phyloP scores from a whole-genome alignment of 2,797 vertebrate genomes.

The Cyclura pinguis region DNA sequence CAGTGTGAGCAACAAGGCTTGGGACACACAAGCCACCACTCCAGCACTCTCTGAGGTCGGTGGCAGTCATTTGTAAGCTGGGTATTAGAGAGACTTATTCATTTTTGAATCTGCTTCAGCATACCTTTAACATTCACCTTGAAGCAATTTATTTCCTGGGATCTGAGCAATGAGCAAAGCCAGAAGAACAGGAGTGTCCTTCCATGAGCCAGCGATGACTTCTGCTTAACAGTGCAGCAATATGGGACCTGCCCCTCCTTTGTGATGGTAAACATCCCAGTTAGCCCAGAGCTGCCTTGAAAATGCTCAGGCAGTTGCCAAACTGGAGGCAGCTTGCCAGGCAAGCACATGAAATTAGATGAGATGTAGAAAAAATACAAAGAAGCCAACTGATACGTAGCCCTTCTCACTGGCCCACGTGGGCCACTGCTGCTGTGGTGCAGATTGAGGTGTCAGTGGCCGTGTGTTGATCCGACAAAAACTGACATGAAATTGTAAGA shows the following conservation, averaged over 20 bases:
- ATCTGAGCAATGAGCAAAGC: not conserved
- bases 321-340: not conserved
- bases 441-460: not conserved
- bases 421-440: not conserved
- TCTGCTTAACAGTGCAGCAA: not conserved
- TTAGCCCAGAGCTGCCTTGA: not conserved
- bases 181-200: no score
- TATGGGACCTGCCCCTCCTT: no score
- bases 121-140: not conserved
- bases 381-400: no score
- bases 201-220: not conserved
- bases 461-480: not conserved
- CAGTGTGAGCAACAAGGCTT: not conserved
- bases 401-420: not conserved
- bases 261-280: not conserved
- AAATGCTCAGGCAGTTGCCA: not conserved
- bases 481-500: not conserved
- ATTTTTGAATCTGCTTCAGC: not conserved
- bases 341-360: not conserved
- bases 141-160: not conserved
- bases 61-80: not conserved
- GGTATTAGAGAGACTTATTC: not conserved
- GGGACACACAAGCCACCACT: not conserved
- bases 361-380: not conserved
- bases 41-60: not conserved